These are phyloP conservation scores for Galerucella nymphaeae DNA, from an alignment of 2,888 invertebrate genomes.

Conservation along the genomic window DNA sequence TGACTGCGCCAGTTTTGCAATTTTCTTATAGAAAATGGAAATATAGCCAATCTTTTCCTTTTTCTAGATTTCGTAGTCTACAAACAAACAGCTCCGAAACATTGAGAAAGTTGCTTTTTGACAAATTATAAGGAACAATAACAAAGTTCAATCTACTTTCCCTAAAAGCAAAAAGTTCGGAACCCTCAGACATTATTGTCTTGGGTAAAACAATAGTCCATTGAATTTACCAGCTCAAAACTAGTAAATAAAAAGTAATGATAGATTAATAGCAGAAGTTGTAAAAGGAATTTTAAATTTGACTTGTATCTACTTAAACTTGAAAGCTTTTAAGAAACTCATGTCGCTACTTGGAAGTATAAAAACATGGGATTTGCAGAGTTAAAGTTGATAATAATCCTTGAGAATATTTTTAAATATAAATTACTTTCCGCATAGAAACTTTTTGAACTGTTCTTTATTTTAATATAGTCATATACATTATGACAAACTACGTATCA, in stretches of 20 bases:
- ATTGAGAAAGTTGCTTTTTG: neutral
- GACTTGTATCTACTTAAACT: conserved; percentile 1
- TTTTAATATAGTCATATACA: no score
- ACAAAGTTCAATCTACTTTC: conserved; percentile 2
- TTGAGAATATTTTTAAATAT: no score
- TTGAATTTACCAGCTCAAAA: conserved; percentile 1
- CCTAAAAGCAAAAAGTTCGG: neutral
- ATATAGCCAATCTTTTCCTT: no score
- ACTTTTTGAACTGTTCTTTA: no score
- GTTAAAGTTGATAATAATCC: neutral
- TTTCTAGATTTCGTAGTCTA: no score
- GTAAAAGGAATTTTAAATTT: neutral
- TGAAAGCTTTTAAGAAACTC: conserved; percentile 2
- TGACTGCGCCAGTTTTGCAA: no score
- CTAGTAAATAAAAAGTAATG: neutral
- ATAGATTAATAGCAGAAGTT: neutral
- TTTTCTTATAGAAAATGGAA: no score
- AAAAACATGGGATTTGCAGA: neutral
- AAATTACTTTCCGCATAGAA: no score
- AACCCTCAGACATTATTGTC: neutral
- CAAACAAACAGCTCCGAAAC: neutral
- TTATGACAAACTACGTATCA: no score
- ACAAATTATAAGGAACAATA: neutral
- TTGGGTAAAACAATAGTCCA: neutral
- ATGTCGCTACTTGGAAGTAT: neutral